Conservation (phyloP, 1,140 invertebrate genomes). For the Riptortus pedestris region DNA sequence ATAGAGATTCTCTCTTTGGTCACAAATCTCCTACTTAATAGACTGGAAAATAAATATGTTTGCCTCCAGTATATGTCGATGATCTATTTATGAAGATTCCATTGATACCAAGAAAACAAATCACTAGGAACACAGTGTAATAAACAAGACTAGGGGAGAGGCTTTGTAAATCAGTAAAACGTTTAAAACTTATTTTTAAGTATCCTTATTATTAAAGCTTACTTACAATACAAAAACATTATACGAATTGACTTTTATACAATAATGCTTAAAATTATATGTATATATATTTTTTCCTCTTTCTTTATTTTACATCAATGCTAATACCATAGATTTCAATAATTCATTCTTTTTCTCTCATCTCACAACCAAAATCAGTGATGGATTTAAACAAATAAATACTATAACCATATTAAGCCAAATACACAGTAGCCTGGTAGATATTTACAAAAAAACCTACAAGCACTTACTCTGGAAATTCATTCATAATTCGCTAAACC, state of each 20-base stretch:
- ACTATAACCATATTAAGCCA: not conserved
- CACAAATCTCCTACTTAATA: too few relatives aligned
- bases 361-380: not conserved
- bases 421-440: not conserved
- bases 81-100: too few relatives aligned
- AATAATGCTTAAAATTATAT: not conserved
- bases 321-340: slow-evolving; percentile 1
- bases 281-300: too few relatives aligned
- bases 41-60: too few relatives aligned
- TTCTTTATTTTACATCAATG: not conserved
- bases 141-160: too few relatives aligned
- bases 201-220: slow-evolving; percentile 8
- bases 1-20: too few relatives aligned
- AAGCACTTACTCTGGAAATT: not conserved
- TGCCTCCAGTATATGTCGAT: too few relatives aligned
- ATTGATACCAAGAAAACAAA: too few relatives aligned
- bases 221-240: slow-evolving; percentile 1
- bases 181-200: too few relatives aligned
- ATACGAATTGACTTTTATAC: slow-evolving; percentile 7
- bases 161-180: too few relatives aligned
- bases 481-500: too few relatives aligned
- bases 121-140: too few relatives aligned
- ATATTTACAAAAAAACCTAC: slow-evolving; percentile 2
- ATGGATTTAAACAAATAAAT: not conserved
- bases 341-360: slow-evolving; percentile 1